Conservation (phyloP, 2,113 vertebrate species). For the Chionodraco myersi region DNA sequence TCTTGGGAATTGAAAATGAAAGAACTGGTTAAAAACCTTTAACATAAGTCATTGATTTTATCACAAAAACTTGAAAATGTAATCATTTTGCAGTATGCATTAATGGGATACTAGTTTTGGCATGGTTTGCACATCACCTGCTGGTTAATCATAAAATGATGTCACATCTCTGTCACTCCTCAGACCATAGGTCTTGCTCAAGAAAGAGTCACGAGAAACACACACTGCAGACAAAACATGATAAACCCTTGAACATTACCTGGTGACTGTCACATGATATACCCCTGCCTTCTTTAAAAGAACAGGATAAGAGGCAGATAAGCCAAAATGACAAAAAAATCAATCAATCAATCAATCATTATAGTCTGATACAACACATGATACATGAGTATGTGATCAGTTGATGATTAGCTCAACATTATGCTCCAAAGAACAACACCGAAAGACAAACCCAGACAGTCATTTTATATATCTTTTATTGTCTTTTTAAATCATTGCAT, state of each 20-base stretch:
- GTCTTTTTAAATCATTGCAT: conserved; percentile 80
- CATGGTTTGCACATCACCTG: not conserved
- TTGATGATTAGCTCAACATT: not conserved
- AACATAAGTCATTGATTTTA: not conserved
- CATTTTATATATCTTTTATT: conserved; percentile 80
- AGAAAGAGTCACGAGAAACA: conserved; percentile 12
- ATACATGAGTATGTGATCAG: not conserved
- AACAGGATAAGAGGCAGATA: not conserved
- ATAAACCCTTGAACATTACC: conserved; percentile 20
- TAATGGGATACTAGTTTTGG: not conserved
- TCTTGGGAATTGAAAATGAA: not conserved
- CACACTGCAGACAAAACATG: conserved; percentile 1
- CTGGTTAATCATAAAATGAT: not conserved
- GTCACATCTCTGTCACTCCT: not conserved
- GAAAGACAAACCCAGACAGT: not conserved
- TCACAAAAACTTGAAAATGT: not conserved
- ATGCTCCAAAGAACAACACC: not conserved
- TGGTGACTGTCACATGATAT: conserved; percentile 64
- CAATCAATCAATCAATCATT: too few relatives aligned
- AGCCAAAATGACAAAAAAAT: not conserved
- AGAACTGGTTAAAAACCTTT: not conserved
- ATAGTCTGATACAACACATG: not conserved
- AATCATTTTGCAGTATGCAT: not conserved
- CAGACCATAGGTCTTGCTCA: conserved; percentile 33
- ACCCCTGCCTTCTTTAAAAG: not conserved